phyloP scores from a whole-genome alignment of 2,888 invertebrate species.

The Acanthosepion pharaonis region DNA sequence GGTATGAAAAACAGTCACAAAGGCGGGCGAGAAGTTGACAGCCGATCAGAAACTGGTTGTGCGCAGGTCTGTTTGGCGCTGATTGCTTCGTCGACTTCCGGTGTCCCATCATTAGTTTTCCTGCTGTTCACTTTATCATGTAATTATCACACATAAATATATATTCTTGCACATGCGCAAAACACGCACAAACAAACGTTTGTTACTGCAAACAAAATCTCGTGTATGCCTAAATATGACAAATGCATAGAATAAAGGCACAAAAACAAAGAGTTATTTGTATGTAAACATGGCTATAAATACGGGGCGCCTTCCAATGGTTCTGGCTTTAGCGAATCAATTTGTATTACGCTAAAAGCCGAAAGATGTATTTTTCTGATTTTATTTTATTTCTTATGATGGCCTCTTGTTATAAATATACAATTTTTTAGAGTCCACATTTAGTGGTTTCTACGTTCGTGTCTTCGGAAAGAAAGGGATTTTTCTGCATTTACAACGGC shows the following conservation, averaged over 20 bases:
- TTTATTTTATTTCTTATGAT: no score
- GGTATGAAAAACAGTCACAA: background rate
- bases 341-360: background rate
- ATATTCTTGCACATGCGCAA: background rate
- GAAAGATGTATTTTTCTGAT: no score
- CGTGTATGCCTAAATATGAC: background rate
- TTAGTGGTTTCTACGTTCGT: no score
- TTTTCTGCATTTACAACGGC: no score
- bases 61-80: conserved; percentile 33
- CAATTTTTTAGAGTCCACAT: no score
- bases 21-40: background rate
- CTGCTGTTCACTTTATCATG: conserved; percentile 20
- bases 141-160: conserved; percentile 21
- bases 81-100: conserved; percentile 33
- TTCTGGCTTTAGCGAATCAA: background rate
- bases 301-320: background rate
- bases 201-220: background rate
- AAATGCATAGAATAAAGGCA: background rate
- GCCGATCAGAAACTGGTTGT: conserved; percentile 33
- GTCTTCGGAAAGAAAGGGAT: no score
- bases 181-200: background rate
- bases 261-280: background rate
- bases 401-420: no score
- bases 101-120: conserved; percentile 12
- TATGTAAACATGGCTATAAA: background rate